Conservation (phyloP, 1,140 invertebrate species). For the Rhyacophila brunnea region DNA sequence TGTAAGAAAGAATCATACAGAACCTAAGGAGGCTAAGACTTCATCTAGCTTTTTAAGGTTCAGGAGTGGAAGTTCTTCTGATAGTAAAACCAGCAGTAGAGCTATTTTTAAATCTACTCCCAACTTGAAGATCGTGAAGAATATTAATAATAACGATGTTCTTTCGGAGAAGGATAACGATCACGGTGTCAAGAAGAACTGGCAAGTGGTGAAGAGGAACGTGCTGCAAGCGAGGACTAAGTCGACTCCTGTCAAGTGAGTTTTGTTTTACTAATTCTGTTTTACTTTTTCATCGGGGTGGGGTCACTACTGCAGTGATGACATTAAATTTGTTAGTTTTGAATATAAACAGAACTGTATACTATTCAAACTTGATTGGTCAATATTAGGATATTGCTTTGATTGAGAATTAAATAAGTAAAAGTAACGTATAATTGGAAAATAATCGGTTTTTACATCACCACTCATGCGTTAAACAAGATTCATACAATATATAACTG, state of each 20-base stretch:
- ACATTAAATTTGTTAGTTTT: too few relatives aligned
- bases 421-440: too few relatives aligned
- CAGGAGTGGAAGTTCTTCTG: not conserved
- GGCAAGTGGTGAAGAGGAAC: not conserved
- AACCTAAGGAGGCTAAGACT: not conserved
- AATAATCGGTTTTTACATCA: too few relatives aligned
- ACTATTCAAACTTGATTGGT: too few relatives aligned
- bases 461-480: too few relatives aligned
- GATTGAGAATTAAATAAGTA: too few relatives aligned
- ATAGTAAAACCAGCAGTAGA: not conserved
- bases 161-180: constrained; percentile 4
- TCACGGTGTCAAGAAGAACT: not conserved
- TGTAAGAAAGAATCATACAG: constrained; percentile 3
- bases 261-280: too few relatives aligned
- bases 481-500: too few relatives aligned
- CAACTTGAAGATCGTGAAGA: constrained; percentile 21
- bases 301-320: too few relatives aligned
- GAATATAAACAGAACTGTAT: too few relatives aligned
- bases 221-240: not conserved
- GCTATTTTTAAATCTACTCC: constrained; percentile 16
- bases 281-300: too few relatives aligned
- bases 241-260: not conserved
- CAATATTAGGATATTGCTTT: too few relatives aligned
- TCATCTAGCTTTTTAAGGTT: constrained; percentile 8
- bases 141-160: constrained; percentile 29